Percentiles rank a stretch among this genome's conserved stretches.
Evolutionary conservation across 2,113 vertebrate species (phyloP).

Genomic region (Epinephelus cyanopodus): DNA sequence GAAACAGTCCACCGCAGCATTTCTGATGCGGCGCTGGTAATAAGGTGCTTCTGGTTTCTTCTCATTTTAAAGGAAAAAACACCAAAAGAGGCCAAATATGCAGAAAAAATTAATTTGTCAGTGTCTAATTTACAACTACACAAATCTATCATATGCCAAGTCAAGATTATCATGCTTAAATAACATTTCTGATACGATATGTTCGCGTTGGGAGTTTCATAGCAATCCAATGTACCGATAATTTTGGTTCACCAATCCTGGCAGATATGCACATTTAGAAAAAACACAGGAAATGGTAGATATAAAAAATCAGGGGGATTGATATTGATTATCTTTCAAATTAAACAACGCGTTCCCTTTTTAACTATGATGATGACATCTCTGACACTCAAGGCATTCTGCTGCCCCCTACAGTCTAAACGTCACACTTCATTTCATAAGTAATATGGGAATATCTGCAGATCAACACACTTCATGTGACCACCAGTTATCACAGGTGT

Average conservation of each 20-base stretch:
- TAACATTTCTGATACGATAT: background rate
- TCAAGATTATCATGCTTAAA: background rate
- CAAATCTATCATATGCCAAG: background rate
- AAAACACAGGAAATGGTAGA: background rate
- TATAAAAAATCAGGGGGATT: background rate
- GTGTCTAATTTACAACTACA: background rate
- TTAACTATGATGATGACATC: background rate
- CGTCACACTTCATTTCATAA: background rate
- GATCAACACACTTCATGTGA: background rate
- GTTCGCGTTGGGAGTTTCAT: background rate
- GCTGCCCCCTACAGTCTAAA: background rate
- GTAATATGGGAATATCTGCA: background rate
- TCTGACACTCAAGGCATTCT: background rate
- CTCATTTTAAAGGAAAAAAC: background rate
- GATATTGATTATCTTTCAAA: background rate
- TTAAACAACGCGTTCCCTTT: background rate
- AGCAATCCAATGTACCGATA: background rate
- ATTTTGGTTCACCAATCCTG: background rate
- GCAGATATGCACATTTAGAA: background rate
- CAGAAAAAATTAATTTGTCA: background rate
- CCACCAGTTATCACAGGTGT: background rate
- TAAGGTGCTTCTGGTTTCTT: slow-evolving; percentile 59
- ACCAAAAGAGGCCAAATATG: background rate
- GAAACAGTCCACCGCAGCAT: slow-evolving; percentile 20
- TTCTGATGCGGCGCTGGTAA: background rate